phyloP scores from a whole-genome alignment of 2,113 vertebrate genomes.

The Podarcis cretensis region DNA sequence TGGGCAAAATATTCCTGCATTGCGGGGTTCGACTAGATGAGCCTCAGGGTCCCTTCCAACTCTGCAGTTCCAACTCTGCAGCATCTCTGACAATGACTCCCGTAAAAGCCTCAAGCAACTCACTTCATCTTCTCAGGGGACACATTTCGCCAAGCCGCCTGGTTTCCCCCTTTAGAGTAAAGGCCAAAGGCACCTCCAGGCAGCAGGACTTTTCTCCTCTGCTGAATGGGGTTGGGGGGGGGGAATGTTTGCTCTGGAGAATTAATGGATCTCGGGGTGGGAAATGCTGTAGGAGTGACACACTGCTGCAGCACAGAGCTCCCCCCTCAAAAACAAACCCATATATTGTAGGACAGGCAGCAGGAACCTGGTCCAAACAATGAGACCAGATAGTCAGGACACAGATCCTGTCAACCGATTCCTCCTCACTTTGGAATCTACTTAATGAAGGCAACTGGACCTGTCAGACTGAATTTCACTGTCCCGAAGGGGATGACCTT shows the following conservation, averaged over 20 bases:
- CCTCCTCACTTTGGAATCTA: background rate
- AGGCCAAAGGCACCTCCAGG: background rate
- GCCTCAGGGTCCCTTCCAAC: no score
- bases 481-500: background rate
- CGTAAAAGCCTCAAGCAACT: background rate
- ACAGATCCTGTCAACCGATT: no score
- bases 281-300: background rate
- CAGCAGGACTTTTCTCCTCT: background rate
- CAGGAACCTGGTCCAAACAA: no score
- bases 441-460: background rate
- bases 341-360: background rate
- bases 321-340: no score
- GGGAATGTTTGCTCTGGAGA: background rate
- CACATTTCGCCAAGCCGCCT: background rate
- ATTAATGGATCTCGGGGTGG: no score
- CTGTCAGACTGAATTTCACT: background rate
- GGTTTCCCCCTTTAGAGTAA: background rate
- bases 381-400: background rate
- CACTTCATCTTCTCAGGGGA: background rate
- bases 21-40: no score
- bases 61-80: no score
- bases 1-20: no score
- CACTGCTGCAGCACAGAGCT: background rate
- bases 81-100: background rate
- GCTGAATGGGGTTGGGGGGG: background rate